Evolutionary conservation across 1,140 invertebrate species (phyloP).

Genomic region (Eriocheir sinensis): DNA sequence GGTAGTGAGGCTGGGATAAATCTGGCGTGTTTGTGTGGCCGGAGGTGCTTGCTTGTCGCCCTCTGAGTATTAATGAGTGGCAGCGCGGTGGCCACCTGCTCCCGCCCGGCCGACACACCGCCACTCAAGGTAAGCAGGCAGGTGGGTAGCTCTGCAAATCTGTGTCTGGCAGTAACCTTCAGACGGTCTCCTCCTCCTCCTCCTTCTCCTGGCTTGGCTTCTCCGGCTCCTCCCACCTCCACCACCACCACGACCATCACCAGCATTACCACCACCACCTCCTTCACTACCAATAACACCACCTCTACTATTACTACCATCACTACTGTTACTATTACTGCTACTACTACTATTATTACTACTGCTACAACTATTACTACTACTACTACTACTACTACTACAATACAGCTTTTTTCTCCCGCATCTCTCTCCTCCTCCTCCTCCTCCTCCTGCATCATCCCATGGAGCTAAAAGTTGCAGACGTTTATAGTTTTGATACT

Average conservation of each 20-base stretch:
- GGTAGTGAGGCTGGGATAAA: background rate
- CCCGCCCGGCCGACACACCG: slow-evolving; percentile 6
- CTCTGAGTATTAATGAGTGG: slow-evolving; percentile 1
- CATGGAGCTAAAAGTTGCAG: no score
- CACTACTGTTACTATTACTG: no score
- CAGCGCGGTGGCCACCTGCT: background rate
- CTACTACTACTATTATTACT: no score
- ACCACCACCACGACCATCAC: background rate
- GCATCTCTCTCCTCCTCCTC: background rate
- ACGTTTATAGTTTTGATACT: no score
- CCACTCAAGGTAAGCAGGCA: slow-evolving; percentile 21
- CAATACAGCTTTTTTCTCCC: no score
- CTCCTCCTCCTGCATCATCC: background rate
- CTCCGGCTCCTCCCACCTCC: background rate
- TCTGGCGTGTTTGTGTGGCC: slow-evolving; percentile 11
- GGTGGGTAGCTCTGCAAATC: slow-evolving; percentile 20
- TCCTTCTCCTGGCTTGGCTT: background rate
- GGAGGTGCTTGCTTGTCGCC: background rate
- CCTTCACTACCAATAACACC: no score
- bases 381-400: no score
- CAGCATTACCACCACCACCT: background rate
- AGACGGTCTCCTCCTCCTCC: background rate
- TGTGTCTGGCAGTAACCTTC: slow-evolving; percentile 25
- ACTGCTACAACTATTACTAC: no score
- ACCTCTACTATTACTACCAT: no score